Base-by-base conservation (phyloP, 53 echinoderm and acorn worm genomes). In the Luidia sarsii region DNA sequence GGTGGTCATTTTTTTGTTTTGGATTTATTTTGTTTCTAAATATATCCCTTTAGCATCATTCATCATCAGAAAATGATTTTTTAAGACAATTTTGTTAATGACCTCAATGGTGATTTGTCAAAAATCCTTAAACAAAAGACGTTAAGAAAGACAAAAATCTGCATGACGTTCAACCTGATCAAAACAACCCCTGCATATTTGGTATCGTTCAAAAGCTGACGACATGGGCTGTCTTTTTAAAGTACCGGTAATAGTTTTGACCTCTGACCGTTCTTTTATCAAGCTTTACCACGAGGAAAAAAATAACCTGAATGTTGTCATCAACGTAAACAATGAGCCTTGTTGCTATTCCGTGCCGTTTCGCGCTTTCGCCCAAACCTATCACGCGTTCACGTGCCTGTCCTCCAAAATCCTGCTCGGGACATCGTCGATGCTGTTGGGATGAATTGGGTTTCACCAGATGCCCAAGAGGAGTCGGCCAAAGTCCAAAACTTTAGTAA, bases 401-500 rank as follows among this genome's bases (percentile, higher is more conserved):
- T 57, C 24, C 57, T 20, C 57, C 57, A 57, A 57, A 57, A 22
- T 57, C 11, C 23, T 25, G 14, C 23, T 11, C 11, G 21, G n/a
- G 57, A 57, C 28, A 28, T 28, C 57, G 23, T 24, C 25, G 15
- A 33, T 72, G 28, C 20, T 11, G 31, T 43, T 28, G 27, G 52
- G 16, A 25, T 30, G 0, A 53, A 72, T 13, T 72, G 49, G 49
- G 72, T 72, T 31, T 72, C 72, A 0, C 72, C 55, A 7, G 72
- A 72, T 52, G 51, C 49, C 53, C 30, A 72, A 28, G 72, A 72
- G 35, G 53, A 72, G 48, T 21, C 22, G 68, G 1, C 1, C 7
- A 68, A 68, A 68, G 48, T 68, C 6, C 45, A 30, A 68, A 20
- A 39, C 22, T 68, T 68, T 30, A 68, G 43, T 4, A 68, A 39